Base-by-base conservation (phyloP, 2,113 vertebrate species). In the Xiphophorus couchianus region DNA sequence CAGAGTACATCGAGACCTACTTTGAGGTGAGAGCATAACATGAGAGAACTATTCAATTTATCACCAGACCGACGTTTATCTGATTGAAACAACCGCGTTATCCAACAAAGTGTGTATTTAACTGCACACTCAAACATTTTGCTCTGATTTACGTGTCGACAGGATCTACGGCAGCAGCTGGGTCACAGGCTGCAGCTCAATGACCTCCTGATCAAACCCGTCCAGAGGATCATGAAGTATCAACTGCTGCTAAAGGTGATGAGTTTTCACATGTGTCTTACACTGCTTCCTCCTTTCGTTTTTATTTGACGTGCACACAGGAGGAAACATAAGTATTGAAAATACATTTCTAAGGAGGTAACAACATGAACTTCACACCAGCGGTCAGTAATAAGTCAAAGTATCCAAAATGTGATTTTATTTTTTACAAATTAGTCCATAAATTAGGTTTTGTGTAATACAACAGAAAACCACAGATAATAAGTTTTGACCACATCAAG, bases 221-320 rank as follows among this genome's bases (percentile, higher is more conserved):
- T 97, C 74, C 96, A 97, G 90, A 93, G 96, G 86, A 97, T 97
- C 88, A 97, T 97, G 96, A 97, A 97, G 85, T 97, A 97, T 88
- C 96, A 97, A 81, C 94, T 97, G 12, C 91, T 97, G 64, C 93
- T 97, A 30, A 97, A 97, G 95, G 96, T 88, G 13, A 64, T 25
- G 62, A 33, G 30, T 35, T 25, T 22, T 58, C 25, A n/a, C 17
- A 9, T 58, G 51, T 9, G 8, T n/a, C 10, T 35, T 35, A 35
- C 33, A 35, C 33, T 9, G 8, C 33, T 2, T 51, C 44, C 17
- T 62, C 61, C 30, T 63, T 31, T 31, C 8, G 17, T 31, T 31
- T 62, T n/a, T 19, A 31, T 15, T 62, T 62, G 12, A 15, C 3
- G 13, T 42, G 11, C 39, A 42, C 3, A 14, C 39, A 15, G 22